Base-by-base conservation (phyloP, 2,113 vertebrate species). In the Haplotaxodon microlepis region DNA sequence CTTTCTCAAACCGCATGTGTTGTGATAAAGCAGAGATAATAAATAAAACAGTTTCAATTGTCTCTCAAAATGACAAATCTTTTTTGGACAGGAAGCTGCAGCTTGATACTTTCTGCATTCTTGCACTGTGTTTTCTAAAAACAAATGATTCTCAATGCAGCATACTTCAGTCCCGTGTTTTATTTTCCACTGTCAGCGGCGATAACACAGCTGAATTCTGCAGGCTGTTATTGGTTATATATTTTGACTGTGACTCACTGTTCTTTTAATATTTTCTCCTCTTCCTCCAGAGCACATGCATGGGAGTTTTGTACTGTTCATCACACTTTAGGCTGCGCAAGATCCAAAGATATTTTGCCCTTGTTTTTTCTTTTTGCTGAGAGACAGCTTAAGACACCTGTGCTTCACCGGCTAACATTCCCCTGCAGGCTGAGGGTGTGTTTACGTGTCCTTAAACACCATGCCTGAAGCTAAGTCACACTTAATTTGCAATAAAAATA, bases 401-500 rank as follows among this genome's bases (percentile, higher is more conserved):
- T 50, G 9, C 91, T 21, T 79, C 91, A 83, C 73, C 63, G 82
- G 84, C 63, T 24, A 31, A 66, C 61, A 7, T 86, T 50, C 71
- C 54, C 84, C 87, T 45, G 36, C 56, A 78, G 61, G 82, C 84
- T 56, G 66, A 81, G 36, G 9, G 38, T 71, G 61, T 90, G 84
- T 91, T 86, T 93, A 89, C 89, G 61, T 78, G 89, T 91, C 82
- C 81, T 86, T 61, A 85, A 81, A 83, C 66, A 66, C 82, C 85
- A 89, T 16, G 81, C 87, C 59, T 81, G 73, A 59, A 85, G 86
- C 80, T 73, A 86, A 84, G 87, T 90, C 86, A 88, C 90, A 83
- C 90, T 91, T 81, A 56, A 92, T 92, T 81, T 92, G 87, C 87
- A 92, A 83, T 86, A 84, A 93, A 92, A 93, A 93, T 89, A 92